phyloP scores from a whole-genome alignment of 2,797 vertebrate species.

The Cryptoprocta ferox region DNA sequence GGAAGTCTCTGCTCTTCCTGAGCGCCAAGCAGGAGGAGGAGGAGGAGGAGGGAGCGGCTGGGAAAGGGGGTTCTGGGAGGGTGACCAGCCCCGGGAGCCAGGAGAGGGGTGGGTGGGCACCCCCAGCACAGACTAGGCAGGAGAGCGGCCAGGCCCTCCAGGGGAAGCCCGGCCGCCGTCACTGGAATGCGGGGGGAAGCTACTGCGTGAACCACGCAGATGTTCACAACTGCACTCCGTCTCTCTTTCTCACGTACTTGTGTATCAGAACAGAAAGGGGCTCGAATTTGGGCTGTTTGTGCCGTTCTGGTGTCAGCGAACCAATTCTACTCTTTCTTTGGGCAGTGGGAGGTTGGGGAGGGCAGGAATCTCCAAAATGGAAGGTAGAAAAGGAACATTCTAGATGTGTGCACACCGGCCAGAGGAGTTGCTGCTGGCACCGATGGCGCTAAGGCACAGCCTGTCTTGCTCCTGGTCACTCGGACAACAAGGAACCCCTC shows the following conservation, averaged over 20 bases:
- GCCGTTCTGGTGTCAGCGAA: neutral
- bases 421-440: neutral
- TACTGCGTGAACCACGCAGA: no score
- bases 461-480: neutral
- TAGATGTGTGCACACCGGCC: neutral
- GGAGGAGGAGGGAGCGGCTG: neutral
- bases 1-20: neutral
- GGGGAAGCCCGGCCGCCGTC: neutral
- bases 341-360: neutral
- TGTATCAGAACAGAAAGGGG: neutral
- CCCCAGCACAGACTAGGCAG: neutral
- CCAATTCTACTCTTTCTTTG: neutral
- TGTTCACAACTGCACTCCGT: neutral
- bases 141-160: rapidly evolving
- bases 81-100: neutral
- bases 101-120: neutral
- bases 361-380: neutral
- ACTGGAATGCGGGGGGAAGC: neutral
- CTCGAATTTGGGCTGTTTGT: neutral
- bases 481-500: neutral
- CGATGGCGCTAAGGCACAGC: rapidly evolving
- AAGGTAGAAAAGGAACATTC: neutral
- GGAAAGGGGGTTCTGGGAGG: no score
- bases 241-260: neutral
- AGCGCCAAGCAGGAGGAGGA: neutral